Evolutionary conservation across 2,888 invertebrate genomes (phyloP).

Genomic region (Oscheius sp.): DNA sequence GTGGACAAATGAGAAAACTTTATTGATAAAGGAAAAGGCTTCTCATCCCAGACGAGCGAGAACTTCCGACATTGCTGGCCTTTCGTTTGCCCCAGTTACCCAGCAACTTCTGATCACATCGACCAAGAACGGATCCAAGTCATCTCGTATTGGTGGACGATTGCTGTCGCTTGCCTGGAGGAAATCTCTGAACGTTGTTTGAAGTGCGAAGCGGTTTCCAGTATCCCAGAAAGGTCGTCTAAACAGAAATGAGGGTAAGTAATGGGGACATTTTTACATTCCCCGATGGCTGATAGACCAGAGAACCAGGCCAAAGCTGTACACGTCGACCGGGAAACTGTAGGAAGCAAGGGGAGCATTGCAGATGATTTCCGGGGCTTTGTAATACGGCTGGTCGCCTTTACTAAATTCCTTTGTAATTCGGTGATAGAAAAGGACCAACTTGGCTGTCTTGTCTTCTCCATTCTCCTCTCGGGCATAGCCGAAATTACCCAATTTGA

Average conservation of each 20-base stretch:
- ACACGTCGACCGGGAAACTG: constrained; percentile 3
- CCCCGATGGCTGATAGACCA: constrained; percentile 8
- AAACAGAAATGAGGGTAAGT: too few species aligned
- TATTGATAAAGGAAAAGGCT: neutral
- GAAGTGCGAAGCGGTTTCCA: too few species aligned
- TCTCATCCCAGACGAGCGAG: neutral
- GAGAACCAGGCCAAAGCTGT: neutral
- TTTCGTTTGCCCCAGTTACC: neutral
- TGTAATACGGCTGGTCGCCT: neutral
- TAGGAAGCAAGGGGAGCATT: neutral
- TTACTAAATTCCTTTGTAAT: neutral
- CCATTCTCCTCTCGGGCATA: too few species aligned
- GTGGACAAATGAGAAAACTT: too few species aligned
- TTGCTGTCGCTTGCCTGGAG: neutral
- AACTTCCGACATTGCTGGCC: neutral
- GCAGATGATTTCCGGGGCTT: constrained; percentile 6
- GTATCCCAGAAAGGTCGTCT: constrained; percentile 1
- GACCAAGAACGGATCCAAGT: neutral
- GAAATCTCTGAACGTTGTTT: too few species aligned
- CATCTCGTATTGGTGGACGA: neutral
- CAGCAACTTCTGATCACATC: neutral
- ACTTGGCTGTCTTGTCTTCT: neutral
- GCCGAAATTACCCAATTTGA: too few species aligned
- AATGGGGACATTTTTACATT: neutral
- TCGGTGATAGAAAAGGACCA: too few species aligned